Evolutionary conservation across 2,797 vertebrate species (phyloP).

Genomic region (Amniataba percoides): DNA sequence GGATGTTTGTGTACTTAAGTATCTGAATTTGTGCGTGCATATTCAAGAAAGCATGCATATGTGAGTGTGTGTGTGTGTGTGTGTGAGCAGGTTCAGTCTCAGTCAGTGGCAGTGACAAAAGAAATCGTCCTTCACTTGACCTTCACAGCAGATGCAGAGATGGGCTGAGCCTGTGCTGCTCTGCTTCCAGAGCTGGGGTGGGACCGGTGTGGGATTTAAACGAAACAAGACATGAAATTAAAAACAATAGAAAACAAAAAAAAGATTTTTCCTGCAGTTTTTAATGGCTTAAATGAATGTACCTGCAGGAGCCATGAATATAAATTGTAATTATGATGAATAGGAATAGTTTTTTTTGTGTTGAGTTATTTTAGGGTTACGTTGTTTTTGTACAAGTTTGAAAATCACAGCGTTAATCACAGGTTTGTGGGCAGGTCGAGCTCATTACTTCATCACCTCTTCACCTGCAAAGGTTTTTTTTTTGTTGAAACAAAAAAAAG

Average conservation of each 20-base stretch:
- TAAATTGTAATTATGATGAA: too few relatives aligned
- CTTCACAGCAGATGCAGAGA: constrained; percentile 43
- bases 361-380: too few relatives aligned
- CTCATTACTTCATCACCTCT: too few relatives aligned
- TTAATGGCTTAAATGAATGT: neutral
- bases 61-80: constrained; percentile 8
- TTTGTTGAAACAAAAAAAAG: too few relatives aligned
- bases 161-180: constrained; percentile 4
- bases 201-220: neutral
- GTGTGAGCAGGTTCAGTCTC: constrained; percentile 34
- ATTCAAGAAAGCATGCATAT: neutral
- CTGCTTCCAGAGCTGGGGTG: constrained; percentile 7
- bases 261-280: neutral
- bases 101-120: constrained; percentile 34
- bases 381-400: too few relatives aligned
- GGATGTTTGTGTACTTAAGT: neutral
- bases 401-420: too few relatives aligned
- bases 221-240: neutral
- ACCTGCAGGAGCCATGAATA: too few relatives aligned
- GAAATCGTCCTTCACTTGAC: constrained; percentile 65
- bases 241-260: neutral
- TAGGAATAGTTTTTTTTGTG: too few relatives aligned
- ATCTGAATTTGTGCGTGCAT: neutral
- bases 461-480: too few relatives aligned
- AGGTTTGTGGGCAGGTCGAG: too few relatives aligned